Base-by-base conservation (phyloP, 2,888 invertebrate species). In the Rotaria macrura region DNA sequence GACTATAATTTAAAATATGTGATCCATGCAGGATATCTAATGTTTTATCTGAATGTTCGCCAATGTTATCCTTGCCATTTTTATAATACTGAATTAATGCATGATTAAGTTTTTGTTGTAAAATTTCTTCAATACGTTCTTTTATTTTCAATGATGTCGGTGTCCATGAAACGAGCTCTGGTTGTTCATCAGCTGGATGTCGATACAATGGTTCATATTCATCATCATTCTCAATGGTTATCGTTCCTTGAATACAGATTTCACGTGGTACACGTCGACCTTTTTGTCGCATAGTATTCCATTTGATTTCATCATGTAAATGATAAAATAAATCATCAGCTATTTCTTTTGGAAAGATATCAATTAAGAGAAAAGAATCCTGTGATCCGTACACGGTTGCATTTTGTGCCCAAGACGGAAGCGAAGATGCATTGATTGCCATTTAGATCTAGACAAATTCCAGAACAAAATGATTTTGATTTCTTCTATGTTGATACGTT, bases 11-110 rank as follows among this genome's bases (percentile, higher is more conserved):
- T 5, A 79, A 40, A 43, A 79, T 79, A 79, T 79, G 12, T 25
- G 79, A 79, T 2, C 4, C 3, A 43, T n/a, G 25, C 43, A 79
- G 43, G 1, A 79, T n/a, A 79, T 79, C 79, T 43, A 79, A 79
- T 43, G 79, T 79, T 43, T 43, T 79, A 79, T 79, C 79, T 9
- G 79, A 79, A 79, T 79, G 79, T 79, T n/a, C 25, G 14, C 40
- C 40, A 25, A 79, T 79, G 4, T 10, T 12, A 43, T 79, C 65
- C 38, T 65, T 65, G 34, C 79, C 79, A 79, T 79, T n/a, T 43
- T 7, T 23, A 79, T 79, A 79, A 43, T 79, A 79, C 14, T 79
- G 79, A 43, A 79, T 43, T 43, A 79, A 79, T 43, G 79, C 9
- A 79, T 79, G 79, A 79, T 79, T 79, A 3, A 38, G 3, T 4